A percentile compares a stretch with the other conserved stretches of the same genome.
Conservation (phyloP, 2,888 invertebrate species). For the Tanytarsus gracilentus region DNA sequence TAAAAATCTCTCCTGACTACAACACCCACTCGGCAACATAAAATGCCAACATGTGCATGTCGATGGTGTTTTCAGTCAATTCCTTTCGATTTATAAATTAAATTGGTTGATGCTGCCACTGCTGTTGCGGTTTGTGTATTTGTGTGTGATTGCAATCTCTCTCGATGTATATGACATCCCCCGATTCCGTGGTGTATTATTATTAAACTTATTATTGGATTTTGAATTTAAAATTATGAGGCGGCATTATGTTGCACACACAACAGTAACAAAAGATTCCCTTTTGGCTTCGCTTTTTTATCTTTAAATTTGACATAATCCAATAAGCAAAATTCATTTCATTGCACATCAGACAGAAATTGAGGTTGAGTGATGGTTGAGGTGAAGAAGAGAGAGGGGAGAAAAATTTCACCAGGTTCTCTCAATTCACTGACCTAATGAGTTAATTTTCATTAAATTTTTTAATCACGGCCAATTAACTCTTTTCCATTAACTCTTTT, state of each 20-base stretch:
- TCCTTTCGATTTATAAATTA: slow-evolving; percentile 26
- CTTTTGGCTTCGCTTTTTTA: slow-evolving; percentile 7
- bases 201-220: slow-evolving; percentile 29
- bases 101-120: slow-evolving; percentile 21
- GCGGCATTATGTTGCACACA: slow-evolving; percentile 27
- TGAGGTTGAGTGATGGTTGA: neutral
- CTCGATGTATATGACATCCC: too few species aligned
- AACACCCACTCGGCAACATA: neutral
- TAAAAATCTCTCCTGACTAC: slow-evolving; percentile 8
- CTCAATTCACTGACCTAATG: too few species aligned
- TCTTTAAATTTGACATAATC: slow-evolving; percentile 17
- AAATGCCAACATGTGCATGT: slow-evolving; percentile 13
- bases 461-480: slow-evolving; percentile 22
- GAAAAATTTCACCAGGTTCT: too few species aligned
- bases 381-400: neutral
- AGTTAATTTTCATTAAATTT: neutral
- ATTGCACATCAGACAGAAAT: too few species aligned
- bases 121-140: slow-evolving; percentile 9
- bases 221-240: slow-evolving; percentile 28
- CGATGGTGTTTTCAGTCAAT: slow-evolving; percentile 19
- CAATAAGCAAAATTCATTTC: slow-evolving; percentile 5
- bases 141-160: slow-evolving; percentile 24
- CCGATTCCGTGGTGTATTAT: slow-evolving; percentile 28
- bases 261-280: neutral
- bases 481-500: slow-evolving; percentile 1